phyloP scores from a whole-genome alignment of 2,888 invertebrate genomes.

The Mesopsocus fuscifrons region DNA sequence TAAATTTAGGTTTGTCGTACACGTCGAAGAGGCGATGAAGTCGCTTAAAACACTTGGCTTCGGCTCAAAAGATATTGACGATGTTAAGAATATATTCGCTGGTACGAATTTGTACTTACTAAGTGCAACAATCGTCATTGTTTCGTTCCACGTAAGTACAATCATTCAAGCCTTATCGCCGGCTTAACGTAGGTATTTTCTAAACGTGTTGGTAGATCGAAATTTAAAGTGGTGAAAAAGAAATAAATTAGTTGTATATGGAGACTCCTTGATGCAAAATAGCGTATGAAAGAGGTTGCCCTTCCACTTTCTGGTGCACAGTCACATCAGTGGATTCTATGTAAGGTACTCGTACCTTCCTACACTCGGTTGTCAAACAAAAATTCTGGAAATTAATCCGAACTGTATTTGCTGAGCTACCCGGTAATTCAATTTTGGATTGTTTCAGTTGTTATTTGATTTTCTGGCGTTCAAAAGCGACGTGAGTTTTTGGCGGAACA shows the following conservation, averaged over 20 bases:
- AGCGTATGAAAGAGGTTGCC: too few species aligned
- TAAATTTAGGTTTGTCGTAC: constrained; percentile 40
- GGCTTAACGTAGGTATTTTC: too few species aligned
- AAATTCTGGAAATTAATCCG: too few species aligned
- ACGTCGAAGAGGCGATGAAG: constrained; percentile 53
- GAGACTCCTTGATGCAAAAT: too few species aligned
- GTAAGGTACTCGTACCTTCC: too few species aligned
- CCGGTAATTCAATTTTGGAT: constrained; percentile 12
- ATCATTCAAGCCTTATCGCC: too few species aligned
- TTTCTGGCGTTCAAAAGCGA: constrained; percentile 97
- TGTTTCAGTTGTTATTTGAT: constrained; percentile 75
- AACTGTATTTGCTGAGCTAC: too few species aligned
- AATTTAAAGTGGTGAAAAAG: not conserved
- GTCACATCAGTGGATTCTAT: too few species aligned
- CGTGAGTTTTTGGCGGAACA: constrained; percentile 80
- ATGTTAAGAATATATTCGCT: constrained; percentile 88
- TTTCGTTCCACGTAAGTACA: constrained; percentile 82
- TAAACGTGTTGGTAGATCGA: not conserved
- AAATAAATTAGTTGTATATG: too few species aligned
- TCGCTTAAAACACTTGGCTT: constrained; percentile 64
- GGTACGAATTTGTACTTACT: constrained; percentile 88
- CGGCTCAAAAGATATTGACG: constrained; percentile 84
- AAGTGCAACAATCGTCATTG: constrained; percentile 74
- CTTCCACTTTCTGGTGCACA: too few species aligned
- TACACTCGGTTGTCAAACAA: too few species aligned